These are phyloP conservation scores for Cebidichthys violaceus DNA, from an alignment of 2,113 vertebrate genomes.

Conservation along the genomic window DNA sequence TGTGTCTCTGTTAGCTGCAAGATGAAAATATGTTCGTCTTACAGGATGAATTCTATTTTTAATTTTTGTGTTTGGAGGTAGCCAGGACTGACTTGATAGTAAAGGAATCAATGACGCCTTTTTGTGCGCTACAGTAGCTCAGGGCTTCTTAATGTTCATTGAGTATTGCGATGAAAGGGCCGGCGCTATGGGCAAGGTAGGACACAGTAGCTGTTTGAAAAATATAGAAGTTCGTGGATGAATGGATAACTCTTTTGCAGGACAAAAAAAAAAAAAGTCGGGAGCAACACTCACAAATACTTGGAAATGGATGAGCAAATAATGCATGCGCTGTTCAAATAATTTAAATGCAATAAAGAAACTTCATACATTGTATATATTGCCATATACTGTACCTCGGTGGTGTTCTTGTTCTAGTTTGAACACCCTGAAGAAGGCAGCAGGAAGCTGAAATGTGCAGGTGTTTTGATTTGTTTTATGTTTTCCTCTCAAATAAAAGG, in stretches of 20 bases:
- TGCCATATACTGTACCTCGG: background rate
- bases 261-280: background rate
- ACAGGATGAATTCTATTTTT: background rate
- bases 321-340: background rate
- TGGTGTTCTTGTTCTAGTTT: background rate
- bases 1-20: background rate
- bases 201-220: conserved; percentile 1
- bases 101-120: background rate
- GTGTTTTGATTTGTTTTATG: background rate
- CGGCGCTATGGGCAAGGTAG: background rate
- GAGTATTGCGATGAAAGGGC: background rate
- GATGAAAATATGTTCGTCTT: background rate
- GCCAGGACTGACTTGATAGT: background rate
- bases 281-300: background rate
- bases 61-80: background rate
- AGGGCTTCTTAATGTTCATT: background rate
- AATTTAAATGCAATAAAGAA: conserved; percentile 2
- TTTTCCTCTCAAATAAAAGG: background rate
- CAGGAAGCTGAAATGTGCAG: background rate
- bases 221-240: conserved; percentile 1
- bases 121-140: background rate
- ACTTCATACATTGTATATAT: background rate
- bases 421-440: background rate
- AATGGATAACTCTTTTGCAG: conserved; percentile 10
- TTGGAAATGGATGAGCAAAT: background rate